Percentiles rank a stretch among this genome's conserved stretches.
These are phyloP conservation scores for Poecilia gillii DNA, from an alignment of 2,797 vertebrate genomes.

Conservation along the genomic window DNA sequence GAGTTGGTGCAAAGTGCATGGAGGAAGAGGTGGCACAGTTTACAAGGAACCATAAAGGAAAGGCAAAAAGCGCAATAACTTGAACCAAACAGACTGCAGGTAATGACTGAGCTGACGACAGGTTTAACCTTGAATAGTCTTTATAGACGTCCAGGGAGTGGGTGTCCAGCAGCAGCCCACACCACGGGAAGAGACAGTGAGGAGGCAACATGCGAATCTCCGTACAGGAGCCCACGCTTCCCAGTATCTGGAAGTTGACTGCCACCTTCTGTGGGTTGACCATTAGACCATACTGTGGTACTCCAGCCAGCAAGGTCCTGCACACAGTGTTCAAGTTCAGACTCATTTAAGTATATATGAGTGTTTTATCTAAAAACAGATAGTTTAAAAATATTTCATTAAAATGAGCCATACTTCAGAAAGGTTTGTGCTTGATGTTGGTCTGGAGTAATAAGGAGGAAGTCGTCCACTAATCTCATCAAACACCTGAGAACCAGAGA, in stretches of 20 bases:
- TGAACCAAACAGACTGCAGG: not conserved
- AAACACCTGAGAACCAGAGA: conserved; percentile 80
- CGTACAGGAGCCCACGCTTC: conserved; percentile 31
- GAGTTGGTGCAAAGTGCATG: conserved; percentile 43
- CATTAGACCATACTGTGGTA: conserved; percentile 90
- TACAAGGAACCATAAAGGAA: conserved; percentile 43
- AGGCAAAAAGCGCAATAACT: conserved; percentile 8
- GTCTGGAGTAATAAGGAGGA: conserved; percentile 92
- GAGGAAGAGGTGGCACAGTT: not conserved
- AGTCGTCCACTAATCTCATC: conserved; percentile 94
- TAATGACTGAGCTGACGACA: not conserved
- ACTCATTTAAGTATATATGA: not conserved
- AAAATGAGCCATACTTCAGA: conserved; percentile 82
- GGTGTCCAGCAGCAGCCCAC: conserved; percentile 90
- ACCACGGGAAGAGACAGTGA: conserved; percentile 89
- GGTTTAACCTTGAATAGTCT: conserved; percentile 88
- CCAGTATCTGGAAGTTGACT: conserved; percentile 86
- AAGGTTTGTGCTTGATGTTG: conserved; percentile 84
- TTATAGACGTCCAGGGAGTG: conserved; percentile 85
- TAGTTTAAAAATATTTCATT: not conserved
- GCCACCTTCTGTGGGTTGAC: conserved; percentile 89
- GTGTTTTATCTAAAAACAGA: not conserved
- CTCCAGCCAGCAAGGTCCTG: conserved; percentile 85
- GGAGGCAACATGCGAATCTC: conserved; percentile 77
- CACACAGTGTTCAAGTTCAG: not conserved